Evolutionary conservation across 2,888 invertebrate genomes (phyloP).

Genomic region (Chydorus sphaericus): DNA sequence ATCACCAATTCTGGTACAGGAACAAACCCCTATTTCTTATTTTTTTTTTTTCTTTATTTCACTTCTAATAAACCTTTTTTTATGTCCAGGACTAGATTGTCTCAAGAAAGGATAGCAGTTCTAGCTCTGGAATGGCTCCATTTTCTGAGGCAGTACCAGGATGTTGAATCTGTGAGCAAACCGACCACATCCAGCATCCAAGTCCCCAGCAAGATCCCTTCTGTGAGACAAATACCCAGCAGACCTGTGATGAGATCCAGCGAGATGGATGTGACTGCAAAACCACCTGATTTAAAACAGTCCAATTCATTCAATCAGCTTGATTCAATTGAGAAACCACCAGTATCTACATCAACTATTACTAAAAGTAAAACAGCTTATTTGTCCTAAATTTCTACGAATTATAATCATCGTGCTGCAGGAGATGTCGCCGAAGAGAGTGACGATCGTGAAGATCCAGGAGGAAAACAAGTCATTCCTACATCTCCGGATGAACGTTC

Average conservation of each 20-base stretch:
- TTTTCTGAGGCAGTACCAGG: not conserved
- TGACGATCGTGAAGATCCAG: conserved; percentile 46
- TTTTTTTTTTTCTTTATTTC: not conserved
- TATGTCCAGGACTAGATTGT: conserved; percentile 23
- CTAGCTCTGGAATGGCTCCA: conserved; percentile 12
- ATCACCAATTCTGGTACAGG: conserved; percentile 26
- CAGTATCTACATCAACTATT: not conserved
- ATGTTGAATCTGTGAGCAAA: not conserved
- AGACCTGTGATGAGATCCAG: not conserved
- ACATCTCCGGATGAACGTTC: conserved; percentile 90
- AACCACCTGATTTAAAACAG: not conserved
- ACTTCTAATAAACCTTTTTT: not conserved
- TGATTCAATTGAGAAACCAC: not conserved
- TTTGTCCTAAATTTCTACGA: too few relatives aligned
- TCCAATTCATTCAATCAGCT: not conserved
- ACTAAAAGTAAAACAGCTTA: too few relatives aligned
- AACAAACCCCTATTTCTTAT: conserved; percentile 15
- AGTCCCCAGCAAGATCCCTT: not conserved
- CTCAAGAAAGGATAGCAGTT: conserved; percentile 22
- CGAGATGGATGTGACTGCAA: not conserved
- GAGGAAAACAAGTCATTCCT: conserved; percentile 77
- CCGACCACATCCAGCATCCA: not conserved
- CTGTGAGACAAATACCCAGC: not conserved
- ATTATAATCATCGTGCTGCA: not conserved
- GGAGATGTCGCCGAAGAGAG: not conserved